These are phyloP conservation scores for Leptinotarsa rubiginosa DNA, from an alignment of 2,888 invertebrate species.

Conservation along the genomic window DNA sequence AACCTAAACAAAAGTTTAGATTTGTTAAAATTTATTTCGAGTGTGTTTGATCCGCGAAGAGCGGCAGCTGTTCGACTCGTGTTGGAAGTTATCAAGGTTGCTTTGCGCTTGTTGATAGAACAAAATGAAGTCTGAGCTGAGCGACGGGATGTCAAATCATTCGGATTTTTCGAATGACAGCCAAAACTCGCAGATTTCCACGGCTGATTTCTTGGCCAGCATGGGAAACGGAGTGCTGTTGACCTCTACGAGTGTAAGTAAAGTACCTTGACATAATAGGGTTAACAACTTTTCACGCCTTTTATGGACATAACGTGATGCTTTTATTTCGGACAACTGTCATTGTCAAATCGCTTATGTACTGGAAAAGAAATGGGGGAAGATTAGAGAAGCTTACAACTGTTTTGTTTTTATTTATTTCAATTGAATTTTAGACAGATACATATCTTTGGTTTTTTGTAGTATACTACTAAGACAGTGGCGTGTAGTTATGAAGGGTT, in stretches of 20 bases:
- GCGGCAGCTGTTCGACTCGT: constrained; percentile 46
- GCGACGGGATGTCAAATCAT: constrained; percentile 64
- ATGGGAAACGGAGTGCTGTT: constrained; percentile 60
- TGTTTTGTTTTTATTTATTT: too few species aligned
- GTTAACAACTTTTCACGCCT: constrained; percentile 19
- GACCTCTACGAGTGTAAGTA: constrained; percentile 61
- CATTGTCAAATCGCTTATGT: too few species aligned
- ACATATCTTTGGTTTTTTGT: too few species aligned
- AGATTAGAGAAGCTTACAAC: too few species aligned
- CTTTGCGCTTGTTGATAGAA: constrained; percentile 30
- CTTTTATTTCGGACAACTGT: not conserved
- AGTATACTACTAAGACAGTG: too few species aligned
- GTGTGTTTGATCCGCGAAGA: constrained; percentile 33
- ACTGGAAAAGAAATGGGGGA: too few species aligned
- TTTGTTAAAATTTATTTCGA: constrained; percentile 19
- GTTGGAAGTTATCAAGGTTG: constrained; percentile 53
- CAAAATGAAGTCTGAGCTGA: constrained; percentile 64
- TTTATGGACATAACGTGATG: constrained; percentile 10
- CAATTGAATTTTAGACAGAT: too few species aligned
- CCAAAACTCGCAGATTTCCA: constrained; percentile 64
- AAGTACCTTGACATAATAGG: constrained; percentile 20
- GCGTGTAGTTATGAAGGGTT: too few species aligned
- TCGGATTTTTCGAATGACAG: constrained; percentile 66
- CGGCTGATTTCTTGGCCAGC: constrained; percentile 61
- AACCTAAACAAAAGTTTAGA: constrained; percentile 26